Percentiles rank a stretch among this genome's conserved stretches.
Evolutionary conservation across 2,888 invertebrate genomes (phyloP).

Genomic region (Drosophila greeni): DNA sequence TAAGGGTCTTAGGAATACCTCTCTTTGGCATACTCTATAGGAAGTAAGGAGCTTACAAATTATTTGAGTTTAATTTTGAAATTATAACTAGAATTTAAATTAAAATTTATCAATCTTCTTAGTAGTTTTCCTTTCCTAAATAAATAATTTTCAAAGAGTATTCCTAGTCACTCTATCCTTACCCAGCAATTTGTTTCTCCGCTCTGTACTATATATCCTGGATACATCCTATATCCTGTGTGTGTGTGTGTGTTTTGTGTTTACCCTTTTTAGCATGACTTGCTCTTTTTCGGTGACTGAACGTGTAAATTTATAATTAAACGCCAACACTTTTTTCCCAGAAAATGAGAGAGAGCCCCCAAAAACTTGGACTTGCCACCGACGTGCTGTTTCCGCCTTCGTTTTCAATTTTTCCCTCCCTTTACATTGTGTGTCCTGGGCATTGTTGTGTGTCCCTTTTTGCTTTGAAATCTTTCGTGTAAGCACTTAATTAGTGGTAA

Average conservation of each 20-base stretch:
- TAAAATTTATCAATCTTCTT: too few species aligned
- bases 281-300: constrained; percentile 63
- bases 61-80: not conserved
- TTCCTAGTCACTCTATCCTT: not conserved
- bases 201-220: constrained; percentile 8
- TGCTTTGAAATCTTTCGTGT: constrained; percentile 68
- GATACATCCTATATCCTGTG: constrained; percentile 8
- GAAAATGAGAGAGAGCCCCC: not conserved
- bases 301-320: constrained; percentile 73
- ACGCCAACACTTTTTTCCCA: constrained; percentile 63
- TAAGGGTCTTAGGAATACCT: not conserved
- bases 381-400: constrained; percentile 22
- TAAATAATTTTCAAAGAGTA: not conserved
- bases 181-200: constrained; percentile 1
- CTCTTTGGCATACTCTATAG: not conserved
- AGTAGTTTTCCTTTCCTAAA: not conserved
- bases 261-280: constrained; percentile 64
- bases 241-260: constrained; percentile 41
- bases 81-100: too few species aligned
- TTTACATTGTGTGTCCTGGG: constrained; percentile 32
- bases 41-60: too few species aligned
- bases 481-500: constrained; percentile 73
- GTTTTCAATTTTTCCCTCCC: constrained; percentile 23
- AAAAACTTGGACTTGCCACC: constrained; percentile 32
- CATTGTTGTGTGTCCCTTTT: constrained; percentile 42